A percentile compares a stretch with the other conserved stretches of the same genome.
These are phyloP conservation scores for Astyanax mexicanus DNA, from an alignment of 2,797 vertebrate genomes.

Conservation along the genomic window DNA sequence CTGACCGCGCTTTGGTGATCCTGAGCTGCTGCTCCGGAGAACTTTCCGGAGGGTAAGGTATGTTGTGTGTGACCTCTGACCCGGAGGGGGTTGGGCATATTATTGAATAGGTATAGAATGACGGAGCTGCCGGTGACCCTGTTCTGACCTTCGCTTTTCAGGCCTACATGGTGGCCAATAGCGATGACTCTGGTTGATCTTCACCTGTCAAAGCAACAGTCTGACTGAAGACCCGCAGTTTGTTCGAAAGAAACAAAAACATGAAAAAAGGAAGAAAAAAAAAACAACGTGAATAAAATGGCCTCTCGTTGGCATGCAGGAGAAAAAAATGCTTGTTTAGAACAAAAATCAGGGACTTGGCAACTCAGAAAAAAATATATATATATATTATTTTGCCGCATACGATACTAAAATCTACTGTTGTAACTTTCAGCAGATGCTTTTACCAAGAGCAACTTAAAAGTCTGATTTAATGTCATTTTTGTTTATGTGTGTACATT, in stretches of 20 bases:
- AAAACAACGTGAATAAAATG: constrained; percentile 54
- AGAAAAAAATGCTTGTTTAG: constrained; percentile 44
- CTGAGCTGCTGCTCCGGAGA: constrained; percentile 62
- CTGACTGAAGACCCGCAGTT: constrained; percentile 78
- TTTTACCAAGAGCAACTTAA: too few species aligned
- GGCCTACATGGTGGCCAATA: constrained; percentile 75
- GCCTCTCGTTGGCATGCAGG: constrained; percentile 37
- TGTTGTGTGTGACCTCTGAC: constrained; percentile 70
- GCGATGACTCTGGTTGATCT: constrained; percentile 78
- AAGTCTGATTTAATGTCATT: too few species aligned
- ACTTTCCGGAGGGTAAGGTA: constrained; percentile 65
- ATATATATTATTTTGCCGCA: too few species aligned
- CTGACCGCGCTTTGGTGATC: constrained; percentile 56
- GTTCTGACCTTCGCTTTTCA: constrained; percentile 65
- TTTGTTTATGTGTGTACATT: too few species aligned
- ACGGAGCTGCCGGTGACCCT: constrained; percentile 72
- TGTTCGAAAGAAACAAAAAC: constrained; percentile 74
- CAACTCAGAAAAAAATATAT: too few species aligned
- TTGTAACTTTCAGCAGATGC: too few species aligned
- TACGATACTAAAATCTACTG: too few species aligned
- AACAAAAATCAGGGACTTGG: constrained; percentile 35
- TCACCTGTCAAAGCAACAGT: constrained; percentile 84
- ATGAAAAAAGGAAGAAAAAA: constrained; percentile 63
- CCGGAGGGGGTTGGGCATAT: constrained; percentile 68
- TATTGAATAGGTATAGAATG: constrained; percentile 79